phyloP scores from a whole-genome alignment of 2,797 vertebrate species.

The Dermochelys coriacea region DNA sequence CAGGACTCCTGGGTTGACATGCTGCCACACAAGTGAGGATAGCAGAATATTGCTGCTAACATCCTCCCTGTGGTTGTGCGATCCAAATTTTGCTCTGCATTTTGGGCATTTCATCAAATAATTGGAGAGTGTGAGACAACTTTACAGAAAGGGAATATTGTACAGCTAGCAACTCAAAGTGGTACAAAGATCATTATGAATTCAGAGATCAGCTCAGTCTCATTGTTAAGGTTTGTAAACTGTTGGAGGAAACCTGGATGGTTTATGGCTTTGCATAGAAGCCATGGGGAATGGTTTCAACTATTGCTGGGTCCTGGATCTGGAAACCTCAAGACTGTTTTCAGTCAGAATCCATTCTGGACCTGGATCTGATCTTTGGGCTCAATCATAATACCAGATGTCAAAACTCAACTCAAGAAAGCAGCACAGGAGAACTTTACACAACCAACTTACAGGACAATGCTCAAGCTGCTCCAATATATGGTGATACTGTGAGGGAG shows the following conservation, averaged over 20 bases:
- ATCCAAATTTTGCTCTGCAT: not conserved
- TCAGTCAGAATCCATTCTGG: not conserved
- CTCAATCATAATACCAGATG: not conserved
- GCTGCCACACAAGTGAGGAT: not conserved
- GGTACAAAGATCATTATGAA: not conserved
- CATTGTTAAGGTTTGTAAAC: not conserved
- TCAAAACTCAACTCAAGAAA: not conserved
- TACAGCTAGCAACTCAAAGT: not conserved
- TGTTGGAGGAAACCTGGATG: not conserved
- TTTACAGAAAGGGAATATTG: not conserved
- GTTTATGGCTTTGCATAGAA: not conserved
- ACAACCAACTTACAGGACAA: not conserved
- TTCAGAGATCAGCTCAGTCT: rapidly evolving
- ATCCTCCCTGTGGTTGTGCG: rapidly evolving
- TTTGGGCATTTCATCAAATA: not conserved
- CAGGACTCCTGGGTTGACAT: not conserved
- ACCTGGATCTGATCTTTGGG: not conserved
- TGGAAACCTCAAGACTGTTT: not conserved
- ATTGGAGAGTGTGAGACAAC: not conserved
- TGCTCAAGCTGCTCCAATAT: not conserved
- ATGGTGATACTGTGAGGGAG: not conserved
- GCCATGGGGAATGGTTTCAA: constrained; percentile 12
- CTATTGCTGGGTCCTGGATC: not conserved
- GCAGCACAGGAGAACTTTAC: not conserved
- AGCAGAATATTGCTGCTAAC: not conserved